Evolutionary conservation across 64 coral and sea anemone genomes (phyloP), one percentile per base, ranked within the genome.

Genomic region (Montipora sp.): DNA sequence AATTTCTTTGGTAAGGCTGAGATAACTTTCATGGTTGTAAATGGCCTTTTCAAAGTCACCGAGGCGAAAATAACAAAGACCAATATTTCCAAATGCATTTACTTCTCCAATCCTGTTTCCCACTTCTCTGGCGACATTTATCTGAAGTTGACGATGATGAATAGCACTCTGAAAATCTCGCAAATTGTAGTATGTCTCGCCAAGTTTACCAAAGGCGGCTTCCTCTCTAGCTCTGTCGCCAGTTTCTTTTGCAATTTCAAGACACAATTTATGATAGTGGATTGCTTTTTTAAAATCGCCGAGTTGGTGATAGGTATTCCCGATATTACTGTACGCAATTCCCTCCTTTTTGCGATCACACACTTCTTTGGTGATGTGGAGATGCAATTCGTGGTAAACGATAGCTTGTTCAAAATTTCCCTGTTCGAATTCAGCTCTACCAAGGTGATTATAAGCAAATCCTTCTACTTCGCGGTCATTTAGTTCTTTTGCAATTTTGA

Each of bases 371-470:
- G 20, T 8, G 5, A 73, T 24, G 18, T 73, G 3, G 0, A 73
- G 22, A 20, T 7, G 27, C 18, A 68, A 36, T 69, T 86, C 83
- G 11, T 69, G 27, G 43, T 86, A 12, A 19, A 69, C 59, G 10
- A 86, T 69, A 19, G 83, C 83, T 47, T 86, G 14, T 36, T 68
- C 5, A 22, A 60, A 65, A 60, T 83, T 63, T 6, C 81, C 58
- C 61, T 21, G 58, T 5, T 8, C 24, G 24, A 27, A 61, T 27
- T 83, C 24, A 55, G 79, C 79, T 53, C 14, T 81, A 47, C 79
- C 79, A 19, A 81, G 49, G 12, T 81, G 8, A 18, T 44, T n/a
- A 36, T 83, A 60, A 18, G 81, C 81, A 19, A 12, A 10, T n/a
- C 47, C 19, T 51, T 51, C 48, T 51, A 1, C 78, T 48, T 46